Evolutionary conservation across 1,140 invertebrate species (phyloP).

Genomic region (Ceratitis capitata): DNA sequence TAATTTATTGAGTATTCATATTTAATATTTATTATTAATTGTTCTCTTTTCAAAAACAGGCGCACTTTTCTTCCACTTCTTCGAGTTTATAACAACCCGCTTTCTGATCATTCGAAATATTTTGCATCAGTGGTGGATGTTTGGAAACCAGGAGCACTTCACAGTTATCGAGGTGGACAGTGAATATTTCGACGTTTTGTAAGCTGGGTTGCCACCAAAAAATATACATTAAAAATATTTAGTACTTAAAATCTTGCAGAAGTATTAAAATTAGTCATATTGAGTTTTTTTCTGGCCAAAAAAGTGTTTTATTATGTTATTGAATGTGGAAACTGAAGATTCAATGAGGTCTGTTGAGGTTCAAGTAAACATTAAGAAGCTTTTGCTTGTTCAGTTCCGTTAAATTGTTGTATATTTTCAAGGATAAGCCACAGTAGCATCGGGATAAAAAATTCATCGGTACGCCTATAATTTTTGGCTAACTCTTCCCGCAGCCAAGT

Average conservation of each 20-base stretch:
- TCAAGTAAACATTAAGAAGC: no score
- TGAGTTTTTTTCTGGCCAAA: background rate
- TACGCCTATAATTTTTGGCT: no score
- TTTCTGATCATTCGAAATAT: constrained; percentile 57
- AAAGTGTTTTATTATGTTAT: background rate
- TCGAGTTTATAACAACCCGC: constrained; percentile 60
- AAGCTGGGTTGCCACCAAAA: background rate
- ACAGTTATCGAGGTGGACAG: constrained; percentile 55
- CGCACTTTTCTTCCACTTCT: constrained; percentile 60
- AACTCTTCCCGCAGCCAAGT: no score
- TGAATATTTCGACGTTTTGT: constrained; percentile 57
- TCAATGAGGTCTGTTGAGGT: no score
- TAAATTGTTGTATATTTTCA: no score
- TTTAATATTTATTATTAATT: no score
- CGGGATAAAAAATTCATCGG: no score
- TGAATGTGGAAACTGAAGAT: no score
- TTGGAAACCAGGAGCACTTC: constrained; percentile 58
- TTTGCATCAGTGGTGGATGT: constrained; percentile 61
- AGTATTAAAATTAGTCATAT: background rate
- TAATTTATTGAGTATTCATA: background rate
- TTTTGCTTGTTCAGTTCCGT: no score
- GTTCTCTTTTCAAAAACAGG: background rate
- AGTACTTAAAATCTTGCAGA: background rate
- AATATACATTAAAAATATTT: background rate
- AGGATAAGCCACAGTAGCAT: no score